These are phyloP conservation scores for Erpetoichthys calabaricus DNA, from an alignment of 2,797 vertebrate genomes.

Conservation along the genomic window DNA sequence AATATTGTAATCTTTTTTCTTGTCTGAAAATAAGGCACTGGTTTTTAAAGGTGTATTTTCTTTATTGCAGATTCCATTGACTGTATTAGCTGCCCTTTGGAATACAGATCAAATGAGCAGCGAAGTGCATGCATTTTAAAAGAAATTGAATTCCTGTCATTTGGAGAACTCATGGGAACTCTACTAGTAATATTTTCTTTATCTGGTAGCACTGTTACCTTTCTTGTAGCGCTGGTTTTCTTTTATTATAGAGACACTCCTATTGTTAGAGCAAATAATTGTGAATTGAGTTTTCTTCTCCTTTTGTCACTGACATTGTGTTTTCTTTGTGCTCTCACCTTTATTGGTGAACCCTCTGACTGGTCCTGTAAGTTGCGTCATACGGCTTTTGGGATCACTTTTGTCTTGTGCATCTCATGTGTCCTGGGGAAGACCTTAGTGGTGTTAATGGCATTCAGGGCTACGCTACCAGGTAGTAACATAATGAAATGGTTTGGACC, in stretches of 20 bases:
- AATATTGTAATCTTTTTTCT: no score
- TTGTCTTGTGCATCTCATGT: conserved; percentile 5
- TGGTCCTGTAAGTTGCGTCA: conserved; percentile 6
- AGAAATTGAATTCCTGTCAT: conserved; percentile 38
- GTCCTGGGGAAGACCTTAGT: conserved; percentile 7
- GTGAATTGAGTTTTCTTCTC: conserved; percentile 8
- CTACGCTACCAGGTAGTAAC: conserved; percentile 5
- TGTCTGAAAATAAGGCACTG: no score
- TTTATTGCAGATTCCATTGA: conserved; percentile 32
- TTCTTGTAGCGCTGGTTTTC: conserved; percentile 6
- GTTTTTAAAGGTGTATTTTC: no score
- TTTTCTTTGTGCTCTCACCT: conserved; percentile 3
- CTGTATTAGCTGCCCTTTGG: conserved; percentile 31
- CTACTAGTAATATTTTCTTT: conserved; percentile 32
- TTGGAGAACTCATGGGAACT: conserved; percentile 38
- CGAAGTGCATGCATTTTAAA: conserved; percentile 35
- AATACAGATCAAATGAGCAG: conserved; percentile 37
- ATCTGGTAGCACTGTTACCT: conserved; percentile 28
- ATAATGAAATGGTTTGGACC: conserved; percentile 11
- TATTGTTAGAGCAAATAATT: conserved; percentile 22
- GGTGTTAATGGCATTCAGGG: conserved; percentile 9
- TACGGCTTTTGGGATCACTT: conserved; percentile 2
- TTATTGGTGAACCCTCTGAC: conserved; percentile 3
- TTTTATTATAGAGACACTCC: conserved; percentile 28
- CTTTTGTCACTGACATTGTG: conserved; percentile 2